Evolutionary conservation across 2,797 vertebrate species (phyloP).

Genomic region (Sarcoramphus papa): DNA sequence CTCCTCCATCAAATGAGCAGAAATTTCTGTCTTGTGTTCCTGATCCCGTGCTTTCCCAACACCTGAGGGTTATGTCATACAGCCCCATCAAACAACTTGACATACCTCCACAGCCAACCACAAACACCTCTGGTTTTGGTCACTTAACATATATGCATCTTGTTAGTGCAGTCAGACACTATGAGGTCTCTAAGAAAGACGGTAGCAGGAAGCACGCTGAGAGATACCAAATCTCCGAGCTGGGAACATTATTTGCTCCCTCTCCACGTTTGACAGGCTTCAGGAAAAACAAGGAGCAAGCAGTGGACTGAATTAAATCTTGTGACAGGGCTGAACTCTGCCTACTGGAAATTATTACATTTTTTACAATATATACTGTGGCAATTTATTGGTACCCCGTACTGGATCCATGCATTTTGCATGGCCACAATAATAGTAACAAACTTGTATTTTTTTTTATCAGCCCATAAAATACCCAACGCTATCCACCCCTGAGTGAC

Average conservation of each 20-base stretch:
- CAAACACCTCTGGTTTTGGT: background rate
- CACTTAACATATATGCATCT: background rate
- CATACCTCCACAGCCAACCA: background rate
- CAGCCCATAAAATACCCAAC: background rate
- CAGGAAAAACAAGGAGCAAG: background rate
- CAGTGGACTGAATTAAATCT: background rate
- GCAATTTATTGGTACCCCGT: background rate
- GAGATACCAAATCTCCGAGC: background rate
- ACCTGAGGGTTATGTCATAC: background rate
- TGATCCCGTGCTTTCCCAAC: background rate
- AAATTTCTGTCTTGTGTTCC: background rate
- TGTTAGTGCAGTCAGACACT: background rate
- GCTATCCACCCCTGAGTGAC: background rate
- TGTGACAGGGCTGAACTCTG: background rate
- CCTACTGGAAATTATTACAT: background rate
- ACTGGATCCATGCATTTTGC: background rate
- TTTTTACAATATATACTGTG: background rate
- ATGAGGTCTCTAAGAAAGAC: background rate
- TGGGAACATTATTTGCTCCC: background rate
- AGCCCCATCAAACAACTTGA: background rate
- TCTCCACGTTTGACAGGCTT: background rate
- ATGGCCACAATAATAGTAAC: background rate
- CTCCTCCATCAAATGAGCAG: background rate
- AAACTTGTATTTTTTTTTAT: background rate
- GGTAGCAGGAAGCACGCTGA: background rate